These are phyloP conservation scores for Heliconius hortense DNA, from an alignment of 2,888 invertebrate species.

Conservation along the genomic window DNA sequence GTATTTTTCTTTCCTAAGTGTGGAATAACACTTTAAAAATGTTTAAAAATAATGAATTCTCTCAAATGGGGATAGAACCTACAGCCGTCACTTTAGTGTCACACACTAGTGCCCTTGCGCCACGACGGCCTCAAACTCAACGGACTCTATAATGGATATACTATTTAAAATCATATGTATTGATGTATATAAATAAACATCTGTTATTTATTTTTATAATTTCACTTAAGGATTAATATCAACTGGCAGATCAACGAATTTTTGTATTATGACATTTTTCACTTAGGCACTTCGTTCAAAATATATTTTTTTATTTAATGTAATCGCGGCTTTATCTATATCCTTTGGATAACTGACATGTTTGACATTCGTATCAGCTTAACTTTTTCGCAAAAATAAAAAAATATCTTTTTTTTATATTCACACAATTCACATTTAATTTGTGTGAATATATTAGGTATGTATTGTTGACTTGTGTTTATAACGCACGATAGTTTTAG, in stretches of 20 bases:
- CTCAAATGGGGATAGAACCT: no score
- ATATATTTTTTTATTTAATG: neutral
- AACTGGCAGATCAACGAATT: slow-evolving; percentile 8
- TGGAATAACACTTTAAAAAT: no score
- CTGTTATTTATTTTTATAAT: neutral
- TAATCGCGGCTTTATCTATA: neutral
- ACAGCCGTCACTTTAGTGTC: no score
- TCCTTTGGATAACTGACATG: slow-evolving; percentile 7
- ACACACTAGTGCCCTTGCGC: no score
- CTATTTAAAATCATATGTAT: neutral
- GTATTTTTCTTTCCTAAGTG: no score
- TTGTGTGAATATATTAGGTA: no score
- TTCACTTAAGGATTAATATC: slow-evolving; percentile 4
- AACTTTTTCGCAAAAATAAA: neutral
- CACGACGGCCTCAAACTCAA: neutral
- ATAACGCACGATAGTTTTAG: no score
- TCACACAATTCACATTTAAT: neutral
- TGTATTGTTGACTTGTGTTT: no score
- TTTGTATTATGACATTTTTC: slow-evolving; percentile 7
- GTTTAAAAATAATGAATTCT: no score
- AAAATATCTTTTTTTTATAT: neutral
- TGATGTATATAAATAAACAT: neutral
- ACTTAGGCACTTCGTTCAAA: neutral
- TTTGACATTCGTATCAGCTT: neutral
- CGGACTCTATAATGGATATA: neutral